Evolutionary conservation across 1,140 invertebrate species (phyloP).

Genomic region (Bactericera cockerelli): DNA sequence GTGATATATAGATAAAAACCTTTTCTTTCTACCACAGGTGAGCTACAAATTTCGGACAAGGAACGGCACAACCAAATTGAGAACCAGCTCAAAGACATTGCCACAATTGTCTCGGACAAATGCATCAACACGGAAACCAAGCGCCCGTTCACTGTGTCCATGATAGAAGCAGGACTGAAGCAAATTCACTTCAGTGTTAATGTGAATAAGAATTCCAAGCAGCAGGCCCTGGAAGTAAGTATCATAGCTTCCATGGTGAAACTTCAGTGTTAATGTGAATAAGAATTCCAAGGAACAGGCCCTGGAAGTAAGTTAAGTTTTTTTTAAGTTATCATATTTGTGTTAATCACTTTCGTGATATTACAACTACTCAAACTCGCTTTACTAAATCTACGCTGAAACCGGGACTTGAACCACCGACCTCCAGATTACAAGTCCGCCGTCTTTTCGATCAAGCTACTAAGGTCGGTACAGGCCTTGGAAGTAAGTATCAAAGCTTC

Average conservation of each 20-base stretch:
- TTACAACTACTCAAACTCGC: too few relatives aligned
- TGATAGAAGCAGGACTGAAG: conserved; percentile 97
- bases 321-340: too few relatives aligned
- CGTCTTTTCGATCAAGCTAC: too few relatives aligned
- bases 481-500: too few relatives aligned
- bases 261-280: conserved; percentile 92
- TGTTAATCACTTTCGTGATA: too few relatives aligned
- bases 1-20: too few relatives aligned
- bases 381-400: too few relatives aligned
- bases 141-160: conserved; percentile 89
- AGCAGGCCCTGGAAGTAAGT: conserved; percentile 42
- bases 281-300: conserved; percentile 86
- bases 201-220: conserved; percentile 85
- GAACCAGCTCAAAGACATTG: conserved; percentile 84
- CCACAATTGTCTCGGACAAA: conserved; percentile 76
- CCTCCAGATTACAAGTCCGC: too few relatives aligned
- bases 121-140: conserved; percentile 97
- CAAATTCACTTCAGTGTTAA: conserved; percentile 94
- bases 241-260: too few relatives aligned
- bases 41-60: conserved; percentile 96
- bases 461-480: too few relatives aligned
- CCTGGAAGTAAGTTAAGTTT: not conserved
- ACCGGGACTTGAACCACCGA: too few relatives aligned
- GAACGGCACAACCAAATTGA: conserved; percentile 84
- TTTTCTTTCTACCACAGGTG: conserved; percentile 39